Conservation (phyloP, 2,888 invertebrate species). For the Mamestra brassicae region DNA sequence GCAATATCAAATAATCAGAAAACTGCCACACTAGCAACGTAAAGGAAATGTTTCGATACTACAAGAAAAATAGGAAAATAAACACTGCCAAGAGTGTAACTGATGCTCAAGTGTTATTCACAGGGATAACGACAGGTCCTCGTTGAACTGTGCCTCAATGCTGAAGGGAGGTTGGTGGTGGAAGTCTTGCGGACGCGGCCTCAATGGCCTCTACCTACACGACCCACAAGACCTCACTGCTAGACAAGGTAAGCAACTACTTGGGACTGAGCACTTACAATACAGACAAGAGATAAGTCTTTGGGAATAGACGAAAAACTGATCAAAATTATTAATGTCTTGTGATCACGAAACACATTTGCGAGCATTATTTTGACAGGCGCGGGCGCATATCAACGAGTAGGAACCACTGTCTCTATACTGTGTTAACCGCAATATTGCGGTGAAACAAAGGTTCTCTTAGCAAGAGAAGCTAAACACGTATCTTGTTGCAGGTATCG, state of each 20-base stretch:
- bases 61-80: not conserved
- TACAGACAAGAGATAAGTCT: not conserved
- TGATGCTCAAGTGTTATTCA: conserved; percentile 22
- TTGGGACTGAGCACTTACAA: not conserved
- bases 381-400: not conserved
- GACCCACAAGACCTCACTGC: conserved; percentile 97
- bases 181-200: conserved; percentile 97
- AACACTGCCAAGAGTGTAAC: not conserved
- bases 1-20: not conserved
- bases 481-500: conserved; percentile 92
- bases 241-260: conserved; percentile 93
- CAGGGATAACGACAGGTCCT: conserved; percentile 97
- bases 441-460: not conserved
- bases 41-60: not conserved
- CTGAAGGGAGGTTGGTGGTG: conserved; percentile 99
- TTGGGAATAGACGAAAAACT: not conserved
- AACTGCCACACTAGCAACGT: not conserved
- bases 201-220: conserved; percentile 97
- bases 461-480: not conserved
- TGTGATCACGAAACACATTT: conserved; percentile 1
- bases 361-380: conserved; percentile 26
- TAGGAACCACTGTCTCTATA: too few species aligned
- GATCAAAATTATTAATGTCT: not conserved
- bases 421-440: not conserved
- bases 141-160: conserved; percentile 98